Percentiles rank a stretch among this genome's conserved stretches.
These are phyloP conservation scores for Megalonaias nervosa DNA, from an alignment of 1,140 invertebrate species.

Conservation along the genomic window DNA sequence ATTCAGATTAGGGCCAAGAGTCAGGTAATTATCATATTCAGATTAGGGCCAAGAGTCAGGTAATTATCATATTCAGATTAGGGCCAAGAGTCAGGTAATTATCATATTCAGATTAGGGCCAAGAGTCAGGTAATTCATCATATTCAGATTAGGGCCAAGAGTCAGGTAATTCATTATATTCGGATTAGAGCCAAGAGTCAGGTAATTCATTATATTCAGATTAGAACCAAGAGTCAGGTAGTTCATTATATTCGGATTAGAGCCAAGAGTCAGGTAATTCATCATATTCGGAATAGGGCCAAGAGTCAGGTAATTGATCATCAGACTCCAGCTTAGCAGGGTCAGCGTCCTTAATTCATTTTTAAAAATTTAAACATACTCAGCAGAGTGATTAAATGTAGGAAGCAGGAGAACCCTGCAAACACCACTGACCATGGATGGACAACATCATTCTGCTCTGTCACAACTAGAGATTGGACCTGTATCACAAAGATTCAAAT, in stretches of 20 bases:
- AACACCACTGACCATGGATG: no score
- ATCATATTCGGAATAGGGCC: background rate
- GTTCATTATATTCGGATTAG: slow-evolving; percentile 88
- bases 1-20: slow-evolving; percentile 98
- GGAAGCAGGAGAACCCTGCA: no score
- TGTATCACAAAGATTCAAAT: no score
- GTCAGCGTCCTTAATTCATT: background rate
- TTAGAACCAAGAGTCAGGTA: slow-evolving; percentile 97
- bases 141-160: slow-evolving; percentile 97
- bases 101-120: slow-evolving; percentile 95
- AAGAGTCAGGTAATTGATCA: background rate
- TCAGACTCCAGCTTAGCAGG: background rate
- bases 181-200: slow-evolving; percentile 98
- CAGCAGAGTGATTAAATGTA: background rate
- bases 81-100: slow-evolving; percentile 95
- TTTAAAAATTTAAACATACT: background rate
- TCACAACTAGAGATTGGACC: no score
- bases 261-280: slow-evolving; percentile 93
- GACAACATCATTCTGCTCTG: no score
- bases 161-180: slow-evolving; percentile 88
- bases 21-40: slow-evolving; percentile 91
- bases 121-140: slow-evolving; percentile 93
- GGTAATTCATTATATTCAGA: slow-evolving; percentile 86
- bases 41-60: slow-evolving; percentile 98
- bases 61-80: slow-evolving; percentile 90